Percentiles rank a stretch among this genome's conserved stretches.
Conservation (phyloP, 2,113 vertebrate species). For the Motacilla alba region DNA sequence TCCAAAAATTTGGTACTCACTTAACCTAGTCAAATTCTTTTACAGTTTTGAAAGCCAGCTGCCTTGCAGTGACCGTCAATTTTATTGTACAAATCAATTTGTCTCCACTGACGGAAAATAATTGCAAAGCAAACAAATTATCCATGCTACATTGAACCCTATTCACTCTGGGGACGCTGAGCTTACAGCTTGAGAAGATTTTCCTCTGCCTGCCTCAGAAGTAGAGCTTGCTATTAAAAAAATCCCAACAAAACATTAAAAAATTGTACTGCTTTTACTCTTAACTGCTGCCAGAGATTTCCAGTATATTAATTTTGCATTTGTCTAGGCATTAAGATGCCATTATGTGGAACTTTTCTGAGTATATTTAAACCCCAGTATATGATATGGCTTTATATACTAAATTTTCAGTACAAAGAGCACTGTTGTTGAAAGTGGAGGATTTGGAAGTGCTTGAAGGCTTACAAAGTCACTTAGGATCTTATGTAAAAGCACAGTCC, state of each 20-base stretch:
- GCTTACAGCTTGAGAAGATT: slow-evolving; percentile 68
- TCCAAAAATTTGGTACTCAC: slow-evolving; percentile 14
- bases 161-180: slow-evolving; percentile 76
- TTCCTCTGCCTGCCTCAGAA: slow-evolving; percentile 45
- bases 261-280: neutral
- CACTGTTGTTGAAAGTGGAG: slow-evolving; percentile 16
- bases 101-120: slow-evolving; percentile 96
- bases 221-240: neutral
- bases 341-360: neutral
- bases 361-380: neutral
- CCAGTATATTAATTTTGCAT: slow-evolving; percentile 26
- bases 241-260: neutral
- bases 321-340: slow-evolving; percentile 17
- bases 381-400: neutral
- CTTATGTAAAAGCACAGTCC: slow-evolving; percentile 19
- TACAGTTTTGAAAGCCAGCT: slow-evolving; percentile 59
- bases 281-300: neutral
- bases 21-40: slow-evolving; percentile 70
- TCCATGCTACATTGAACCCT: slow-evolving; percentile 83
- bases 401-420: slow-evolving; percentile 35
- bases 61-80: slow-evolving; percentile 68
- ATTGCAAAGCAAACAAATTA: slow-evolving; percentile 99
- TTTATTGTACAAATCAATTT: slow-evolving; percentile 89
- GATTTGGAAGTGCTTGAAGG: slow-evolving; percentile 23
- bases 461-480: slow-evolving; percentile 35